Percentiles rank a stretch among this genome's conserved stretches.
These are phyloP conservation scores for Musca vetustissima DNA, from an alignment of 1,140 invertebrate species.

Conservation along the genomic window DNA sequence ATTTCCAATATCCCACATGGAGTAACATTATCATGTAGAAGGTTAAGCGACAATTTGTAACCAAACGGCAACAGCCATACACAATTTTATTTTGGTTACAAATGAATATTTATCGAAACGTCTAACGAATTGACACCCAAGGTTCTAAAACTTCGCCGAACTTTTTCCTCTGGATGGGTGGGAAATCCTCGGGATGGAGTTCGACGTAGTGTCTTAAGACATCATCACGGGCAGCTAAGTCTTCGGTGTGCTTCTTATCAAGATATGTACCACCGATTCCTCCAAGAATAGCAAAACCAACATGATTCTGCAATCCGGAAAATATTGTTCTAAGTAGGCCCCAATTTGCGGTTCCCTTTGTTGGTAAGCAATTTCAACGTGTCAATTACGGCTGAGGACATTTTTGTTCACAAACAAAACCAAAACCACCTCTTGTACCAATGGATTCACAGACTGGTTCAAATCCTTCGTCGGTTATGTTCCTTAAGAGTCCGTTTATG, in stretches of 20 bases:
- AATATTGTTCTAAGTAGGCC: conserved; percentile 59
- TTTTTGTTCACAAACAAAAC: conserved; percentile 10
- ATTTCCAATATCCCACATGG: too few relatives aligned
- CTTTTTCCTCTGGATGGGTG: conserved; percentile 62
- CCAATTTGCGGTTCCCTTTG: conserved; percentile 55
- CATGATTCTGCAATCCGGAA: conserved; percentile 64
- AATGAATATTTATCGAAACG: too few relatives aligned
- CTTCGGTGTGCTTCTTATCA: conserved; percentile 55
- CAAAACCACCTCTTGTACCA: too few relatives aligned
- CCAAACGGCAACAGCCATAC: too few relatives aligned
- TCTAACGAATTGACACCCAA: conserved; percentile 68
- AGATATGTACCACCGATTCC: conserved; percentile 46
- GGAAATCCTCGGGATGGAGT: conserved; percentile 72
- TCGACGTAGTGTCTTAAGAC: conserved; percentile 69
- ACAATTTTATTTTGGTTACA: too few relatives aligned
- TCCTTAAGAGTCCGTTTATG: too few relatives aligned
- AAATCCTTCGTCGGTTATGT: too few relatives aligned
- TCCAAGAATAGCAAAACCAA: conserved; percentile 47
- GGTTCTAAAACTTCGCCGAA: conserved; percentile 62
- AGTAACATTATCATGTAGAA: too few relatives aligned
- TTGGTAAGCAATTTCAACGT: conserved; percentile 49
- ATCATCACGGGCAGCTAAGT: conserved; percentile 65
- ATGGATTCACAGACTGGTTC: too few relatives aligned
- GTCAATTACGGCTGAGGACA: conserved; percentile 37
- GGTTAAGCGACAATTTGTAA: too few relatives aligned